A percentile compares a stretch with the other conserved stretches of the same genome.
Evolutionary conservation across 2,113 vertebrate species (phyloP).

Genomic region (Ondatra zibethicus): DNA sequence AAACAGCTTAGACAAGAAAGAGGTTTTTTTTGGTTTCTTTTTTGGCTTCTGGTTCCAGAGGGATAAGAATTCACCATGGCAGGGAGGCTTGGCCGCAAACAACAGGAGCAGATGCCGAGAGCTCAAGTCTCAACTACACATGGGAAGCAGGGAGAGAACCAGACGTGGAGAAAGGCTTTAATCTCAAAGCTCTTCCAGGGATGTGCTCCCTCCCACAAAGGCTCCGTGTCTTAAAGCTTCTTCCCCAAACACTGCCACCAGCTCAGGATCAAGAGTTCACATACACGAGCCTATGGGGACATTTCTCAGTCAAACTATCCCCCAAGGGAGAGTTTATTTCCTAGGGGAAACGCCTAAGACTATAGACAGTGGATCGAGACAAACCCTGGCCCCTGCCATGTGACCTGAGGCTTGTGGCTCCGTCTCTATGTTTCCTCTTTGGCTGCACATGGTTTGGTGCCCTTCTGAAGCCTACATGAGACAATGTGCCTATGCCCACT

Average conservation of each 20-base stretch:
- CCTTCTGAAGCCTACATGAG: fast-evolving
- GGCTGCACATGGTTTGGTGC: fast-evolving
- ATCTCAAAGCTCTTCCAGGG: neutral
- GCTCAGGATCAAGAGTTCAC: neutral
- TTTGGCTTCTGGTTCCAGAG: neutral
- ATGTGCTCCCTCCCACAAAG: neutral
- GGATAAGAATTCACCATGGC: neutral
- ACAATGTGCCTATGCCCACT: neutral
- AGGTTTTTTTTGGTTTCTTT: neutral
- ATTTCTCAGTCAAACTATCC: neutral
- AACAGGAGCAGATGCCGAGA: neutral
- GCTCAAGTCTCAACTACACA: neutral
- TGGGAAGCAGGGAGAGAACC: neutral
- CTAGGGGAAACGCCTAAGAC: neutral
- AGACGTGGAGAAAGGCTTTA: neutral
- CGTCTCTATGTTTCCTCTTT: neutral
- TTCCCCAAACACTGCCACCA: neutral
- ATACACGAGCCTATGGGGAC: neutral
- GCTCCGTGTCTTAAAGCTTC: neutral
- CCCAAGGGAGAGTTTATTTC: neutral
- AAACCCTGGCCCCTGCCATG: neutral
- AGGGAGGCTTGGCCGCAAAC: neutral
- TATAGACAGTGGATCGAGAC: neutral
- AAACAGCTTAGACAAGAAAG: neutral
- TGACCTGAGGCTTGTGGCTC: neutral